Base-by-base conservation (phyloP, 2,888 invertebrate genomes). In the Crossocerus cetratus region DNA sequence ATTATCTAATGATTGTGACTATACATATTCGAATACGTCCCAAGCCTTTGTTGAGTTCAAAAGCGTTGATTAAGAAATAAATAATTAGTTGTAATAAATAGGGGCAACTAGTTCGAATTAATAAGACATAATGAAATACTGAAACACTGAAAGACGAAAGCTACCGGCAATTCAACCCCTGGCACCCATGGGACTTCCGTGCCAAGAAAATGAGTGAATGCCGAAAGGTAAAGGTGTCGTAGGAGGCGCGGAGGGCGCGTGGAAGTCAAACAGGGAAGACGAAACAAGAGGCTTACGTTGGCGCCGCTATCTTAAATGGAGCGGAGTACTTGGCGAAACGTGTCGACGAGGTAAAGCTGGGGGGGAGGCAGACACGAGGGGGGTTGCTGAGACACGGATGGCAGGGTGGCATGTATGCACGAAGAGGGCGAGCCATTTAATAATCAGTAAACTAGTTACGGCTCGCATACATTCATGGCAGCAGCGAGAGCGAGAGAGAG, bases 381-480 rank as follows among this genome's bases (percentile, higher is more conserved):
- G 76, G 67, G 74, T 78, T 76, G 77, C 63, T 66, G 60, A 32
- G 32, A 32, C 32, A 32, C 0, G 44, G 74, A 45, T 73, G 78
- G 76, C 81, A 80, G 81, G 78, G 69, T 76, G 21, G 54, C 13
- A 75, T 55, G 62, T 69, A 67, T 45, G 65, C 54, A 64, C 65
- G 70, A 67, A 59, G 81, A 73, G 78, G 76, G 65, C 69, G 81
- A 58, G 72, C 72, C 77, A 82, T 83, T 81, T 83, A 83, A 83
- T 83, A 84, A 81, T 81, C 84, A 76, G 81, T 81, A 83, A 84
- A 83, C 83, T 81, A 81, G 83, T 83, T 83, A 73, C 75, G 70
- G 69, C 59, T 61, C 76, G 76, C 82, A 77, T 82, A 77, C 74
- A 78, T 76, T 72, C 77, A 83, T 84, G 74, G 32, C 71, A 76